A percentile compares a stretch with the other conserved stretches of the same genome.
phyloP scores from a whole-genome alignment of 2,797 vertebrate species.

The Allobates femoralis region DNA sequence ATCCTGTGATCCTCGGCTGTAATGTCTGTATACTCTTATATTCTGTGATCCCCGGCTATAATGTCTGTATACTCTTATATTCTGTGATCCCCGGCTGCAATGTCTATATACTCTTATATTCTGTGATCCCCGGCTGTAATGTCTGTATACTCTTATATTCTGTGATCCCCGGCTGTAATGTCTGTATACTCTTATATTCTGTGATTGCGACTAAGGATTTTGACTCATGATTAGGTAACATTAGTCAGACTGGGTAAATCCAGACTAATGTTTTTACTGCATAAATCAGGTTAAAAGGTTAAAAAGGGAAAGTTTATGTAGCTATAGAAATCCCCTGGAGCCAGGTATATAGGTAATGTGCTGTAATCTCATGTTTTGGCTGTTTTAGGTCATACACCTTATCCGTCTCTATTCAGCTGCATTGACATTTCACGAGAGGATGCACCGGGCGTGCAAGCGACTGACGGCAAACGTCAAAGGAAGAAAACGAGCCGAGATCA shows the following conservation, averaged over 20 bases:
- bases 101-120: no score
- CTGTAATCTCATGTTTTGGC: not conserved
- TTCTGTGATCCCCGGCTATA: no score
- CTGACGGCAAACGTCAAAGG: not conserved
- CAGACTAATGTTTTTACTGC: not conserved
- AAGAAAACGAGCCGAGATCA: not conserved
- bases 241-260: not conserved
- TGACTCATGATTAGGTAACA: not conserved
- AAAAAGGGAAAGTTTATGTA: not conserved
- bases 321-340: not conserved
- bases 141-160: no score
- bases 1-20: no score
- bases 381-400: not conserved
- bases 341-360: not conserved
- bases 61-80: no score
- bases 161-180: no score
- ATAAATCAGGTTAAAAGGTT: not conserved
- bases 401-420: not conserved
- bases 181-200: no score
- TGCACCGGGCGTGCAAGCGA: not conserved
- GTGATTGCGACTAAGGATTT: no score
- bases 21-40: no score
- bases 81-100: no score
- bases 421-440: not conserved
- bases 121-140: no score